Evolutionary conservation across 1,140 invertebrate species (phyloP).

Genomic region (Temnothorax longispinosus): DNA sequence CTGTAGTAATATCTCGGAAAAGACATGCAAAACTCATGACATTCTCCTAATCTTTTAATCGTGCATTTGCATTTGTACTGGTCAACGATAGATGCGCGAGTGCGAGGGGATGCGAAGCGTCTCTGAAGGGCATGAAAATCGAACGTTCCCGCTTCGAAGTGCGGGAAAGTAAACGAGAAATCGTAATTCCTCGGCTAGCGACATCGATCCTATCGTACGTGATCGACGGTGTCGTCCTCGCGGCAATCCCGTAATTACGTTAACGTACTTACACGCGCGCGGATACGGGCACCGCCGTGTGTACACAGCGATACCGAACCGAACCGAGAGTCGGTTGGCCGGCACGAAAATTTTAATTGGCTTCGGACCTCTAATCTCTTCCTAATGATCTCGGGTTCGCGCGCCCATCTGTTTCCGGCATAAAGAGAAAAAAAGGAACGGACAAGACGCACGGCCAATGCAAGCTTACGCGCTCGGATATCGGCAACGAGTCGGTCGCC

Average conservation of each 20-base stretch:
- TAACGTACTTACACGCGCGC: conserved; percentile 47
- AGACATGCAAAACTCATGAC: neutral
- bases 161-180: conserved; percentile 45
- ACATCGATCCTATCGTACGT: conserved; percentile 62
- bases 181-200: conserved; percentile 58
- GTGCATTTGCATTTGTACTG: conserved; percentile 3
- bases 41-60: neutral
- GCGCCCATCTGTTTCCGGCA: conserved; percentile 74
- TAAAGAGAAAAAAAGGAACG: conserved; percentile 53
- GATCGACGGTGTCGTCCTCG: conserved; percentile 63
- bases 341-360: conserved; percentile 77
- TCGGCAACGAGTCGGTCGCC: conserved; percentile 12
- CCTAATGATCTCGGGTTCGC: conserved; percentile 72
- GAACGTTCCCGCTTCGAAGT: conserved; percentile 27
- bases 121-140: conserved; percentile 27
- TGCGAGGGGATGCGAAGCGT: neutral
- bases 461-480: conserved; percentile 30
- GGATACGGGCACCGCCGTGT: neutral
- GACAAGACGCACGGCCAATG: conserved; percentile 14
- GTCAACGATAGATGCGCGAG: neutral
- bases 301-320: conserved; percentile 6
- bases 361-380: conserved; percentile 73
- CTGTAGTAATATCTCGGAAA: neutral
- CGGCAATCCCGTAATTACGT: conserved; percentile 60
- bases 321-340: conserved; percentile 55